Conservation (phyloP, 2,113 vertebrate species). For the Vulpes vulpes region DNA sequence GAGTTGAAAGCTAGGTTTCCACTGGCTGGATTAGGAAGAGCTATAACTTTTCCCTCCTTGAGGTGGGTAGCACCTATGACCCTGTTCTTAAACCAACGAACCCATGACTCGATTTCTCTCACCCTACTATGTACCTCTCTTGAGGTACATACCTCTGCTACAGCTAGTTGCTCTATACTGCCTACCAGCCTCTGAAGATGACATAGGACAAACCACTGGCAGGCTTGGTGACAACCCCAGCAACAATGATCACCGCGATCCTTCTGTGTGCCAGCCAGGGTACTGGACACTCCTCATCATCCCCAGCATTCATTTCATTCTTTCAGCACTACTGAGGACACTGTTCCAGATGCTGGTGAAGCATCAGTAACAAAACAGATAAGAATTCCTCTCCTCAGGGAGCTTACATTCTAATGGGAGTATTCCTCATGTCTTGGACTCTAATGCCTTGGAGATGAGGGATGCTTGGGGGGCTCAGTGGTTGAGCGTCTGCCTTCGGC, state of each 20-base stretch:
- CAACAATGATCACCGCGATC: no score
- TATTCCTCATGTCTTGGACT: background rate
- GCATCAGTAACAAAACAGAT: background rate
- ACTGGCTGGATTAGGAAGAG: background rate
- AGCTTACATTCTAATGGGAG: background rate
- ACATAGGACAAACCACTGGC: background rate
- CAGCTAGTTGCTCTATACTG: background rate
- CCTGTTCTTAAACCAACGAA: background rate
- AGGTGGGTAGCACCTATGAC: background rate
- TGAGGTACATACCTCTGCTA: background rate
- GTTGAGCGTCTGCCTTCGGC: no score
- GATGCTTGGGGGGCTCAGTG: no score
- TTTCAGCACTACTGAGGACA: background rate
- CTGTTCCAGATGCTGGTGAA: background rate
- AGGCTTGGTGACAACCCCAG: background rate
- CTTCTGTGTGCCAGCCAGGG: background rate
- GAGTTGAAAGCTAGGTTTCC: background rate
- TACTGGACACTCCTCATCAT: no score
- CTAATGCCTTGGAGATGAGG: background rate
- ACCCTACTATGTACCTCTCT: background rate
- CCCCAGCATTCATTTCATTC: background rate
- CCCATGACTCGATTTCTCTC: background rate
- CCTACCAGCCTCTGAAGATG: background rate
- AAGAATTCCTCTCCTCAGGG: background rate
- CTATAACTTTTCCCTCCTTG: background rate